phyloP scores from a whole-genome alignment of 2,888 invertebrate genomes.

The Metalampra italica region DNA sequence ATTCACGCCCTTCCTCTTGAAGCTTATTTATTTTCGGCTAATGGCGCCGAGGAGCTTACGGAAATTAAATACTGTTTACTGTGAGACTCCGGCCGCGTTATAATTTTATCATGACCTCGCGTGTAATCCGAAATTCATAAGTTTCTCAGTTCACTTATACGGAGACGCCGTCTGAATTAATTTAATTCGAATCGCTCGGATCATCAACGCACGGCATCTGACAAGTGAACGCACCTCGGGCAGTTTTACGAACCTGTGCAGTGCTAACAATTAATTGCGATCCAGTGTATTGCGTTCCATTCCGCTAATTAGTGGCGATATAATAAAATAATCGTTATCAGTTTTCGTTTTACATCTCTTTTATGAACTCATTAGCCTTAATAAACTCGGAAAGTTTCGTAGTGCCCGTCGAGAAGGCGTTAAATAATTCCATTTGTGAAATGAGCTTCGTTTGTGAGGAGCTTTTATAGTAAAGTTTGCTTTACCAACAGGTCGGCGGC shows the following conservation, averaged over 20 bases:
- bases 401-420: constrained; percentile 16
- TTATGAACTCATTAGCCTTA: constrained; percentile 28
- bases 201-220: constrained; percentile 23
- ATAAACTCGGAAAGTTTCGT: constrained; percentile 17
- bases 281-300: constrained; percentile 27
- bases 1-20: constrained; percentile 53
- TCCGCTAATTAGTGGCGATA: constrained; percentile 37
- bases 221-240: constrained; percentile 24
- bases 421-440: constrained; percentile 23
- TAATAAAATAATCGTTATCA: constrained; percentile 19
- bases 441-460: constrained; percentile 16
- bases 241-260: constrained; percentile 32
- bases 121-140: constrained; percentile 27
- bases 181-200: constrained; percentile 20
- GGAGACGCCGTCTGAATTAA: constrained; percentile 2
- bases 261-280: constrained; percentile 32
- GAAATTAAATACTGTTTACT: constrained; percentile 64
- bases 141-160: constrained; percentile 18
- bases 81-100: constrained; percentile 38
- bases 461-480: constrained; percentile 29
- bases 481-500: constrained; percentile 24
- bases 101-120: constrained; percentile 38
- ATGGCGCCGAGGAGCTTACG: constrained; percentile 56
- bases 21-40: constrained; percentile 67
- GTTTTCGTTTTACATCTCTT: constrained; percentile 31